phyloP scores from a whole-genome alignment of 2,113 vertebrate genomes.

The Equus przewalskii region DNA sequence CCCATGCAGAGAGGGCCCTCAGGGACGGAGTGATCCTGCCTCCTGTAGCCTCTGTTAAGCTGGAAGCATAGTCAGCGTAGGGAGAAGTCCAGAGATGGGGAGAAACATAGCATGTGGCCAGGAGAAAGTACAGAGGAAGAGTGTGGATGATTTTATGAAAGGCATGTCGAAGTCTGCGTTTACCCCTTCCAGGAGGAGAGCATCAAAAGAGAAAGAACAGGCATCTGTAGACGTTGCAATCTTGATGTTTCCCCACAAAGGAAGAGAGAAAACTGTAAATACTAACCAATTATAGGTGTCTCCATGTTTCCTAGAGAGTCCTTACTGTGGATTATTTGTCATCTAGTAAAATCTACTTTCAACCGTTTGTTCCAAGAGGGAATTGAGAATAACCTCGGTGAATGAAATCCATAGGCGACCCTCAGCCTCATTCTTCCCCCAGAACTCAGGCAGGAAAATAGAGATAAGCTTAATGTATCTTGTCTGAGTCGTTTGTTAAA shows the following conservation, averaged over 20 bases:
- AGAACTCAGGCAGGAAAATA: not conserved
- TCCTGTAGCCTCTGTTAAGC: not conserved
- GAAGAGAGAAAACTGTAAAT: not conserved
- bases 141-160: not conserved
- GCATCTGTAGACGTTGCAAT: not conserved
- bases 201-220: not conserved
- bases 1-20: accelerated
- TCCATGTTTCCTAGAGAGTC: not conserved
- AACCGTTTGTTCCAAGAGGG: not conserved
- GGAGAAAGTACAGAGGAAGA: not conserved
- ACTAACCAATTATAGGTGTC: not conserved
- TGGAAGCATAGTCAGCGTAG: not conserved
- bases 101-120: not conserved
- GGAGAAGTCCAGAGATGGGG: too few relatives aligned
- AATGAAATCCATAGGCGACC: not conserved
- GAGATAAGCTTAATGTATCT: not conserved
- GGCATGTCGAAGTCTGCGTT: not conserved
- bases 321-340: not conserved
- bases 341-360: not conserved
- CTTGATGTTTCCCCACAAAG: not conserved
- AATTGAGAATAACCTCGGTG: not conserved
- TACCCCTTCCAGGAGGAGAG: not conserved
- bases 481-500: constrained; percentile 29
- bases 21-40: not conserved
- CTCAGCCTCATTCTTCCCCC: not conserved